Conservation (phyloP, 1,140 invertebrate genomes). For the Cotesia chilonis region DNA sequence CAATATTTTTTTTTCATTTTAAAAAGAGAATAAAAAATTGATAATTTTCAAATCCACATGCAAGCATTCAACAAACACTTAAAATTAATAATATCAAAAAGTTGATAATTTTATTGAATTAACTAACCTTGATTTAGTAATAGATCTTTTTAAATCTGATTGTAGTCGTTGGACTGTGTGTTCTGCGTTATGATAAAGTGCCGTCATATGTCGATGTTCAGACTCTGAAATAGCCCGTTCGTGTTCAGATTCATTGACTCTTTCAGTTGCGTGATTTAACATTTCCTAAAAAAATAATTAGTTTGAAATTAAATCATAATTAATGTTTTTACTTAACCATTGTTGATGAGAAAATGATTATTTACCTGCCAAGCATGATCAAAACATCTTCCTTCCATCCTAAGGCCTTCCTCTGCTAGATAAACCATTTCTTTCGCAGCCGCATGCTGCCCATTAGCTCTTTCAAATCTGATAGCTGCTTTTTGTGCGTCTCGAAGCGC, state of each 20-base stretch:
- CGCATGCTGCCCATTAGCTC: conserved; percentile 88
- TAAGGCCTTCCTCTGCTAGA: conserved; percentile 88
- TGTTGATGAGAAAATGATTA: neutral
- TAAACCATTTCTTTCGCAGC: conserved; percentile 96
- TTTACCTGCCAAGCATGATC: conserved; percentile 90
- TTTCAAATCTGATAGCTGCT: conserved; percentile 90
- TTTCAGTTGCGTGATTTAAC: conserved; percentile 93
- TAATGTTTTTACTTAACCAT: neutral
- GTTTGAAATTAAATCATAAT: too few species aligned
- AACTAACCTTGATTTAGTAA: conserved; percentile 73
- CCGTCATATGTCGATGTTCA: conserved; percentile 74
- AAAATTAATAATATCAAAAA: conserved; percentile 37
- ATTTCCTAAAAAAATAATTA: conserved; percentile 73
- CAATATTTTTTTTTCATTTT: conserved; percentile 1
- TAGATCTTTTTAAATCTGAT: conserved; percentile 75
- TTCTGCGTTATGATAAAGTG: conserved; percentile 72
- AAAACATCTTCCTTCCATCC: conserved; percentile 68
- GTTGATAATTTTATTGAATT: conserved; percentile 31
- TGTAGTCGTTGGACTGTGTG: conserved; percentile 73
- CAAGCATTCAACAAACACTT: conserved; percentile 22
- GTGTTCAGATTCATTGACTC: conserved; percentile 80
- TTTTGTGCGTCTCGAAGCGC: conserved; percentile 76
- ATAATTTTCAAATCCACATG: conserved; percentile 31
- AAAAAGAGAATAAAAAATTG: conserved; percentile 38
- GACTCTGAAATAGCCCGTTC: conserved; percentile 76